A percentile compares a stretch with the other conserved stretches of the same genome.
Evolutionary conservation across 1,140 invertebrate species (phyloP).

Genomic region (Euwallacea fornicatus): DNA sequence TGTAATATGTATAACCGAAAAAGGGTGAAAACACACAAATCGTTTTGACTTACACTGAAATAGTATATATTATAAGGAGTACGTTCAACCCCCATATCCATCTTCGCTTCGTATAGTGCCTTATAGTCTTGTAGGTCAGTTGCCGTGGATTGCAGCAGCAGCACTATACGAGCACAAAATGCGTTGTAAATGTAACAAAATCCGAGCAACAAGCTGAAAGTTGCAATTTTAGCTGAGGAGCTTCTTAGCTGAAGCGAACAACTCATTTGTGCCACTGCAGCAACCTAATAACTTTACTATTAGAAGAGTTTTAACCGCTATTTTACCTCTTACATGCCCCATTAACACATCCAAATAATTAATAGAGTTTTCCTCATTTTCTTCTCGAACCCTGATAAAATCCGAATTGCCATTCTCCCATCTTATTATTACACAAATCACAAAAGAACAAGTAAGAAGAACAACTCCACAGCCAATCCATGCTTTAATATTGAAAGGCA

Average conservation of each 20-base stretch:
- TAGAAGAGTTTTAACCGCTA: background rate
- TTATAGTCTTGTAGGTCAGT: slow-evolving; percentile 53
- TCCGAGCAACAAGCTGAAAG: slow-evolving; percentile 45
- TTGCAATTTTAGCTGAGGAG: slow-evolving; percentile 47
- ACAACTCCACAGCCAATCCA: slow-evolving; percentile 42
- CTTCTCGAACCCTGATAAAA: slow-evolving; percentile 14
- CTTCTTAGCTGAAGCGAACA: slow-evolving; percentile 54
- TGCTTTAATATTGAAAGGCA: slow-evolving; percentile 58
- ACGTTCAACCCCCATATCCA: slow-evolving; percentile 62
- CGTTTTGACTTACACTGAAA: slow-evolving; percentile 50
- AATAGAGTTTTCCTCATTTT: slow-evolving; percentile 9
- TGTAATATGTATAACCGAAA: background rate
- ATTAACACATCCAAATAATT: slow-evolving; percentile 26
- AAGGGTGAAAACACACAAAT: background rate
- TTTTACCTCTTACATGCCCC: slow-evolving; percentile 20
- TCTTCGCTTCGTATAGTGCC: slow-evolving; percentile 57
- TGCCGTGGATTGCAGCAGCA: slow-evolving; percentile 56
- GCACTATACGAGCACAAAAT: slow-evolving; percentile 54
- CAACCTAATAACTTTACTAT: slow-evolving; percentile 21
- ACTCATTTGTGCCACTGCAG: slow-evolving; percentile 24
- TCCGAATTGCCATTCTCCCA: slow-evolving; percentile 43
- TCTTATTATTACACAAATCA: slow-evolving; percentile 39
- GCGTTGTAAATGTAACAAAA: slow-evolving; percentile 51
- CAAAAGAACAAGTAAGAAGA: slow-evolving; percentile 19
- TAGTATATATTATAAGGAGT: slow-evolving; percentile 62